These are phyloP conservation scores for Bombus picipes DNA, from an alignment of 1,140 invertebrate species.

Conservation along the genomic window DNA sequence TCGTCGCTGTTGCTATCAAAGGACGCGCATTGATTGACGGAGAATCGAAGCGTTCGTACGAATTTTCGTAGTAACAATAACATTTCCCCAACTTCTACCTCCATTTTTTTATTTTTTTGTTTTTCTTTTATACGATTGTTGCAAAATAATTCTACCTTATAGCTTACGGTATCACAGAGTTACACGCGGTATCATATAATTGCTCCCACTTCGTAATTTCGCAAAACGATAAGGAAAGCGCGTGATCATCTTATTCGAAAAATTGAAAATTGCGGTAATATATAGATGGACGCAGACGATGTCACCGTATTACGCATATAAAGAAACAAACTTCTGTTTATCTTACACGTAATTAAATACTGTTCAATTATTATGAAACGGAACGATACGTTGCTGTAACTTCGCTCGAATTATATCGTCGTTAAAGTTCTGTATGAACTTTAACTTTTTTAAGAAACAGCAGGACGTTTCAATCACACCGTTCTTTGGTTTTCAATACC, in stretches of 20 bases:
- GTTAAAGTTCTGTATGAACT: not conserved
- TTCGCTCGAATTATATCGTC: not conserved
- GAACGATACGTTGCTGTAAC: not conserved
- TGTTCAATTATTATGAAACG: not conserved
- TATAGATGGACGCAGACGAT: slow-evolving; percentile 45
- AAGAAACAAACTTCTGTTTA: not conserved
- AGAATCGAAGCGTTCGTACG: slow-evolving; percentile 57
- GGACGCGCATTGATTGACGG: slow-evolving; percentile 38
- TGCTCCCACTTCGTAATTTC: slow-evolving; percentile 70
- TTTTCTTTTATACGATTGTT: slow-evolving; percentile 60
- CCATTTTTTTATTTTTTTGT: slow-evolving; percentile 7
- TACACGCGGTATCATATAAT: slow-evolving; percentile 77
- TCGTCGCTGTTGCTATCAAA: slow-evolving; percentile 15
- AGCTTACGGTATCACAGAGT: slow-evolving; percentile 82
- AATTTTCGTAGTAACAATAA: slow-evolving; percentile 57
- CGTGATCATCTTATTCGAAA: slow-evolving; percentile 21
- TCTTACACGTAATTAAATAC: slow-evolving; percentile 35
- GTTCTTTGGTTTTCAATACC: not conserved
- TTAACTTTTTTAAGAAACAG: not conserved
- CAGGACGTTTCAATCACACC: not conserved
- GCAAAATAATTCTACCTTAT: slow-evolving; percentile 81
- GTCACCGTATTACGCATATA: slow-evolving; percentile 19
- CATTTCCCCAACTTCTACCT: slow-evolving; percentile 3
- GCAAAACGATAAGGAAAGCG: slow-evolving; percentile 58
- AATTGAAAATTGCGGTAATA: slow-evolving; percentile 8